phyloP scores from a whole-genome alignment of 92 coral and sea anemone genomes.

The Epizoanthus stellaris region DNA sequence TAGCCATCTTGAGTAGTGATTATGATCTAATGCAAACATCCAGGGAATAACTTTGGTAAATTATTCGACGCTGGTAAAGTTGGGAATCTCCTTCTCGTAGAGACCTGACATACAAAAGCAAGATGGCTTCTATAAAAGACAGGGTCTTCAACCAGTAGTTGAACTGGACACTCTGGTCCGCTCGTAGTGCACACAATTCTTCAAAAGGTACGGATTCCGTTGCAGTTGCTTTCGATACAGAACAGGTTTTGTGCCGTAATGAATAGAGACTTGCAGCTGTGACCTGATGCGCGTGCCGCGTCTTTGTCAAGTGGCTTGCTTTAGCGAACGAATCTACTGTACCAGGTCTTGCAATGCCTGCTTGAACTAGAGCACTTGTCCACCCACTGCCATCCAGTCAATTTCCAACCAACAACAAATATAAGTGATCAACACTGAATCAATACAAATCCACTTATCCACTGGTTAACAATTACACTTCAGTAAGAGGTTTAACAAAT shows the following conservation, averaged over 20 bases:
- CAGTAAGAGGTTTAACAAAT: no score
- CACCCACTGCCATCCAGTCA: slow-evolving; percentile 52
- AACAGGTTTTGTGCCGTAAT: no score
- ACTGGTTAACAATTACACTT: no score
- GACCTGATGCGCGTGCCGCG: slow-evolving; percentile 45
- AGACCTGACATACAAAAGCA: no score
- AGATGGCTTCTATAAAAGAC: no score
- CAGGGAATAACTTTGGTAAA: no score
- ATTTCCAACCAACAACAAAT: slow-evolving; percentile 29
- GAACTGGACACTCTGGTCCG: slow-evolving; percentile 28
- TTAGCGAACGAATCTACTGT: slow-evolving; percentile 22
- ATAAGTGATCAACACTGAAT: background rate
- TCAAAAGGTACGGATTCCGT: slow-evolving; percentile 30
- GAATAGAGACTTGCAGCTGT: slow-evolving; percentile 14
- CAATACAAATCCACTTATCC: background rate
- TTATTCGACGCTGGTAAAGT: no score
- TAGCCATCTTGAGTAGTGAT: slow-evolving; percentile 57
- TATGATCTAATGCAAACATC: slow-evolving; percentile 59
- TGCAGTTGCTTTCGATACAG: background rate
- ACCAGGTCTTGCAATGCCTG: slow-evolving; percentile 29
- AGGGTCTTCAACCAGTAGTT: no score
- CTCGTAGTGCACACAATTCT: slow-evolving; percentile 40
- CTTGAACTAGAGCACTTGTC: slow-evolving; percentile 27
- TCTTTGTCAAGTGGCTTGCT: slow-evolving; percentile 6
- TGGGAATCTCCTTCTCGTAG: no score